A percentile compares a stretch with the other conserved stretches of the same genome.
phyloP scores from a whole-genome alignment of 1,140 invertebrate species.

The Akabosia matsudoensis region DNA sequence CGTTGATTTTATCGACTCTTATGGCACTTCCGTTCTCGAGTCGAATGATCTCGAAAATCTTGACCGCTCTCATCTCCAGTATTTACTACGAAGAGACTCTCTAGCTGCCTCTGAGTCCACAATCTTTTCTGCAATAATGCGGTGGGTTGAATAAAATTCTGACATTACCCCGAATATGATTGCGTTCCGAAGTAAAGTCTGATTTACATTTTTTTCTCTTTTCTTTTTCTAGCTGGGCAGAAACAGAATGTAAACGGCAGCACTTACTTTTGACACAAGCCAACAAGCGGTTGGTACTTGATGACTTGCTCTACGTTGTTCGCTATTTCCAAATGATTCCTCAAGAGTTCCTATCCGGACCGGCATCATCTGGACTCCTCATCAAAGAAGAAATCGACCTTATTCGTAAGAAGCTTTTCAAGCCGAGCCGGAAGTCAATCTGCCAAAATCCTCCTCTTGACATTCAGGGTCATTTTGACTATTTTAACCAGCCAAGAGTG shows the following conservation, averaged over 20 bases:
- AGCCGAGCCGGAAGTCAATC: no score
- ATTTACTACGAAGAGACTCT: slow-evolving; percentile 57
- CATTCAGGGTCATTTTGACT: not conserved
- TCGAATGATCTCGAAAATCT: slow-evolving; percentile 67
- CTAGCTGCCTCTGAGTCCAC: slow-evolving; percentile 58
- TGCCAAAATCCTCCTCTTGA: no score
- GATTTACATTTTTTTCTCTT: not conserved
- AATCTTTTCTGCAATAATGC: slow-evolving; percentile 58
- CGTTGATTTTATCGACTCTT: slow-evolving; percentile 61
- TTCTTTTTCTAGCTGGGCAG: slow-evolving; percentile 61
- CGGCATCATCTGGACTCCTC: slow-evolving; percentile 52
- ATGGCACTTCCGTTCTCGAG: slow-evolving; percentile 59
- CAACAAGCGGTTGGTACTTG: slow-evolving; percentile 61
- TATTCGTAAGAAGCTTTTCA: not conserved
- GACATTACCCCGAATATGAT: not conserved
- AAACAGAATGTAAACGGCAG: slow-evolving; percentile 62
- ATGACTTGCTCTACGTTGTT: slow-evolving; percentile 62
- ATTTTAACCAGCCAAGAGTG: not conserved
- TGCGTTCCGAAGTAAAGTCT: slow-evolving; percentile 41
- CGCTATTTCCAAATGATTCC: slow-evolving; percentile 63
- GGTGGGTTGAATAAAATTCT: slow-evolving; percentile 22
- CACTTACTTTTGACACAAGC: slow-evolving; percentile 60
- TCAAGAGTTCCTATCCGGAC: slow-evolving; percentile 58
- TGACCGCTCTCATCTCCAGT: slow-evolving; percentile 44
- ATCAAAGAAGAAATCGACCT: slow-evolving; percentile 49